Base-by-base conservation (phyloP, 1,140 invertebrate genomes). In the Capitella teleta region DNA sequence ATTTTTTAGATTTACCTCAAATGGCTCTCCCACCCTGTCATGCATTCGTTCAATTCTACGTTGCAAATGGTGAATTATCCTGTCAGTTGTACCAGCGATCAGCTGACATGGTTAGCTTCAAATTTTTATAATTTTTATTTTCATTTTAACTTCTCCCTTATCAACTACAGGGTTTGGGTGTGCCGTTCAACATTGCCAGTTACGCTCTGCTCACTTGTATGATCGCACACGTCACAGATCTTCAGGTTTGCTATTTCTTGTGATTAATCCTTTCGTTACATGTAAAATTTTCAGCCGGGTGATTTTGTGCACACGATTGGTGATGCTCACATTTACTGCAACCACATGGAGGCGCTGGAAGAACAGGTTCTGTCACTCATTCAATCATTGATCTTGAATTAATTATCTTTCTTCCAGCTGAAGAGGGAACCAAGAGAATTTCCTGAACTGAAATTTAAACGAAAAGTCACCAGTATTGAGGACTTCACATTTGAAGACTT, bases 1-100 rank as follows among this genome's bases (percentile, higher is more conserved):
- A 19, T 43, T 49, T 62, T 66, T n/a, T 53, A 76, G 91, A 97
- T 72, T 61, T 98, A 24, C 77, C 80, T 3, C 74, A 84, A 69
- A 98, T 98, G 95, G 94, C 91, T 5, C 73, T 99, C 21, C 95
- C 95, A 12, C 95, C 95, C 0, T 99, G 95, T 65, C 95, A 99
- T 72, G 87, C 85, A 63, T 71, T 98, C 4, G 84, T 82, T 1
- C 94, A 98, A 68, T 99, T 99, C 74, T 93, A 87, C 76, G 94
- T 98, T 1, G 77, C 79, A 0, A 77, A 88, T 71, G 84, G 82
- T 12, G 74, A 78, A 59, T 57, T 81, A 76, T 94, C 87, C 3
- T 97, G 91, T 67, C 84, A 93, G 60, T 68, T 99, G 52, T 98
- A 97, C 69, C 95, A 99, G 74, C 77, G 95, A 61, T 96, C 92